phyloP scores from a whole-genome alignment of 2,888 invertebrate species.

The Ypsolopha scabrella region DNA sequence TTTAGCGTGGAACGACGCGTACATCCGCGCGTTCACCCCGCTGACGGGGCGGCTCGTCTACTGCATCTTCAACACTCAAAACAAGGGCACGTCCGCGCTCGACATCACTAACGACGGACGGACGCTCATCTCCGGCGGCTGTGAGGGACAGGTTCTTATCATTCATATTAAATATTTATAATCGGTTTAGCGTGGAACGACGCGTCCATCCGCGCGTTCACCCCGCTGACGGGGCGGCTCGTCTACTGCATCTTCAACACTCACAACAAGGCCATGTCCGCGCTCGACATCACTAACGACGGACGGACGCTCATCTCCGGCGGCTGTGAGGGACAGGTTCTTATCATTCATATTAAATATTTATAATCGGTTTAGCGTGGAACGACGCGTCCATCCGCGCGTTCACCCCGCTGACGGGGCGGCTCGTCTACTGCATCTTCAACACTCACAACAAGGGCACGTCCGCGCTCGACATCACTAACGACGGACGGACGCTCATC shows the following conservation, averaged over 20 bases:
- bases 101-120: conserved; percentile 78
- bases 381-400: conserved; percentile 86
- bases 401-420: conserved; percentile 86
- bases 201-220: conserved; percentile 84
- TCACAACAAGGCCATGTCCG: conserved; percentile 90
- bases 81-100: conserved; percentile 88
- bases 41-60: conserved; percentile 85
- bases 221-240: conserved; percentile 83
- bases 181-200: conserved; percentile 82
- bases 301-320: conserved; percentile 85
- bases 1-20: conserved; percentile 84
- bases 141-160: conserved; percentile 83
- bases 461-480: conserved; percentile 83
- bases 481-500: conserved; percentile 77
- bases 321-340: conserved; percentile 91
- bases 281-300: conserved; percentile 79
- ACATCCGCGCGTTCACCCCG: conserved; percentile 85
- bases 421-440: conserved; percentile 83
- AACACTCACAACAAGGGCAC: conserved; percentile 93
- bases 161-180: background rate
- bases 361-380: conserved; percentile 71
- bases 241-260: conserved; percentile 89
- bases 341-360: background rate
- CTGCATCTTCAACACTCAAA: conserved; percentile 89
- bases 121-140: conserved; percentile 87